Evolutionary conservation across 2,888 invertebrate species (phyloP).

Genomic region (Dasypogon diadema): DNA sequence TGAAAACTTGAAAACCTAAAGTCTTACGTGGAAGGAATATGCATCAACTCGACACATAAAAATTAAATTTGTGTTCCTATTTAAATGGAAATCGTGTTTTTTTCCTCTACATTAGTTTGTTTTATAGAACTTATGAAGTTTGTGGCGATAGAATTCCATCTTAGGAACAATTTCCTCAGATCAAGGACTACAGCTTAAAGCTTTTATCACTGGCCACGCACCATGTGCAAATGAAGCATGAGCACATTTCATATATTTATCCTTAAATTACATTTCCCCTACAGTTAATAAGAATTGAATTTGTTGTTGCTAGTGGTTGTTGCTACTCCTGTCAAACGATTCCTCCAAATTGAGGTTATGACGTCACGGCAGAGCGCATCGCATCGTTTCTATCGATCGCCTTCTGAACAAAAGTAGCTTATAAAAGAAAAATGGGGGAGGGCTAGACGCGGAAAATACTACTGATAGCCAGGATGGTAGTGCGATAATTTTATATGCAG

Average conservation of each 20-base stretch:
- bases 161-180: too few relatives aligned
- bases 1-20: too few relatives aligned
- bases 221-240: background rate
- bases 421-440: slow-evolving; percentile 26
- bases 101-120: too few relatives aligned
- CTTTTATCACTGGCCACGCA: background rate
- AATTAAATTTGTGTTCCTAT: too few relatives aligned
- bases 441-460: slow-evolving; percentile 34
- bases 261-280: background rate
- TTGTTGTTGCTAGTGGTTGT: slow-evolving; percentile 19
- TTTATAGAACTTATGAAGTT: too few relatives aligned
- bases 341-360: slow-evolving; percentile 44
- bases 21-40: too few relatives aligned
- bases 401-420: slow-evolving; percentile 15
- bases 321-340: background rate
- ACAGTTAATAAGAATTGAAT: background rate
- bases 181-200: background rate
- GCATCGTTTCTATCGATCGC: slow-evolving; percentile 45
- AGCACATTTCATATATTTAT: background rate
- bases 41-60: too few relatives aligned
- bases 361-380: slow-evolving; percentile 48
- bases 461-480: background rate
- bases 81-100: too few relatives aligned
- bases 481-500: slow-evolving; percentile 24
- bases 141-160: too few relatives aligned